A percentile compares a stretch with the other conserved stretches of the same genome.
Conservation (phyloP, 2,888 invertebrate genomes). For the Orthosia incerta region DNA sequence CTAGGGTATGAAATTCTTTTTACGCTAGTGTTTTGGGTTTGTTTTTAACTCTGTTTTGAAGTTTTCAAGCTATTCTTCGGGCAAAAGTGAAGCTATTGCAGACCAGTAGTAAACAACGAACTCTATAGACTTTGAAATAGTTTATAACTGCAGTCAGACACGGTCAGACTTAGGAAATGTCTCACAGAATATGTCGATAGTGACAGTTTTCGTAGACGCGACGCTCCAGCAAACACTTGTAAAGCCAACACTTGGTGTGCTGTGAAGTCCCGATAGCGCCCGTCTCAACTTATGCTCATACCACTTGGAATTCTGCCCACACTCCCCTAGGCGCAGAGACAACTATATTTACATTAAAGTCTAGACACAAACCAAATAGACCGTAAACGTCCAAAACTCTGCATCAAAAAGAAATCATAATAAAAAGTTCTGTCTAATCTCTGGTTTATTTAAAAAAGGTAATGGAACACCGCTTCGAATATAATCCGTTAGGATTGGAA, state of each 20-base stretch:
- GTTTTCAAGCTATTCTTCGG: neutral
- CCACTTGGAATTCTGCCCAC: conserved; percentile 63
- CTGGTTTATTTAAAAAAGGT: conserved; percentile 50
- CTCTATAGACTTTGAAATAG: neutral
- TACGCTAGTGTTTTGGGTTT: neutral
- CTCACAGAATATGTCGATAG: conserved; percentile 17
- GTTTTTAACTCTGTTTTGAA: neutral
- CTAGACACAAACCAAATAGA: conserved; percentile 56
- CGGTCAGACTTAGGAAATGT: conserved; percentile 21
- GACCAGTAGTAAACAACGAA: neutral
- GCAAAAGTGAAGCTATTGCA: neutral
- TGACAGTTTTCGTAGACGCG: conserved; percentile 34
- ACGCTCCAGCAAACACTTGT: conserved; percentile 50
- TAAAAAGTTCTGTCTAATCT: conserved; percentile 34
- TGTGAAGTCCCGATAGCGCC: conserved; percentile 49
- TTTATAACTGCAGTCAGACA: conserved; percentile 8
- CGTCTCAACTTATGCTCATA: conserved; percentile 45
- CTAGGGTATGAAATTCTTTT: conserved; percentile 30
- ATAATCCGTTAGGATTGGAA: conserved; percentile 50
- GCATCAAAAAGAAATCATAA: conserved; percentile 10
- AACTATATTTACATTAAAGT: conserved; percentile 52
- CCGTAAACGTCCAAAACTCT: conserved; percentile 24
- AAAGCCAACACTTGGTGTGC: conserved; percentile 51
- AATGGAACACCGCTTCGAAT: conserved; percentile 51
- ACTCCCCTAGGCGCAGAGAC: conserved; percentile 29